Base-by-base conservation (phyloP, 1,140 invertebrate species). In the Drosophila mojavensis region DNA sequence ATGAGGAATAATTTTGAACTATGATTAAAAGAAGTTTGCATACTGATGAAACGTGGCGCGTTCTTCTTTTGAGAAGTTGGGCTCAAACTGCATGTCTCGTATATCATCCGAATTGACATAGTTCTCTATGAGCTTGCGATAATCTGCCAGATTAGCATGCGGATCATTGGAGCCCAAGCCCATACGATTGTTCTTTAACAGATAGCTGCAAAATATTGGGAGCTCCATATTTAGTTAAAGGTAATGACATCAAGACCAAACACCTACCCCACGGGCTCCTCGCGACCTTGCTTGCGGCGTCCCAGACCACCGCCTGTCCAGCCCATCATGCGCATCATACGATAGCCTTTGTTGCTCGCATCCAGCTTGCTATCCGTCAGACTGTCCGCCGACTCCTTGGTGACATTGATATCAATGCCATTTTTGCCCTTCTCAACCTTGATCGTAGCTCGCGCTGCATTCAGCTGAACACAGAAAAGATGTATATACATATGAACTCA, bases 231-330 rank as follows among this genome's bases (percentile, higher is more conserved):
- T 43, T 10, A 6, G 17, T 13, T 36, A 2, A 54, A 13, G 13
- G 2, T 2, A 28, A 5, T n/a, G n/a, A 1, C 1, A 33, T 33
- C 33, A 3, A 13, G 11, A 7, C 2, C 6, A 6, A 9, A 39
- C 3, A 89, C 93, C 92, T 88, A 95, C 94, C 82, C 93, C 0
- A 96, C 93, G 36, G 95, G 95, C 61, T 95, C 94, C 4, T 93
- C 92, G n/a, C 95, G 94, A 26, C 96, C 96, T 76, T 95, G 94
- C 11, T 94, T 93, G 13, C 94, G 93, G 73, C 95, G 95, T 0
- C 96, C 96, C 45, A 97, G 92, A 0, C 95, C 96, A 36, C 96
- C 96, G 28, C 96, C 96, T 28, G 94, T 93, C 96, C 96, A 97
- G 0, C 96, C 97, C 96, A 97, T 97, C 71, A 96, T 92, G 68